Conservation (phyloP, 2,888 invertebrate species). For the Oxystoma pomonae region DNA sequence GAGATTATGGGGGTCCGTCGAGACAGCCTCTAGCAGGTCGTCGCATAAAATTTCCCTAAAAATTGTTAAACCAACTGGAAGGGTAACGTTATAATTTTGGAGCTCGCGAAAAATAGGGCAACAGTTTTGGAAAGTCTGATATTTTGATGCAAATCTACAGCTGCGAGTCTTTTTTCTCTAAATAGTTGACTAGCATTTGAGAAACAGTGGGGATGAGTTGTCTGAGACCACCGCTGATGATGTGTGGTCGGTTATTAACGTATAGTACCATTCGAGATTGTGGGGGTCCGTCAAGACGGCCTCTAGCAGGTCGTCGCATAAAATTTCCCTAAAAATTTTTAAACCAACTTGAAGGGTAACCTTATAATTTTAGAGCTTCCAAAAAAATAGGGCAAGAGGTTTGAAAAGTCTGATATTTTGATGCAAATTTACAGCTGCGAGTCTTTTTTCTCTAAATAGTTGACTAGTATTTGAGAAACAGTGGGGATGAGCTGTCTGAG, state of each 20-base stretch:
- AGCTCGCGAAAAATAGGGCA: neutral
- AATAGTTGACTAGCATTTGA: slow-evolving; percentile 67
- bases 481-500: too few species aligned
- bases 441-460: too few species aligned
- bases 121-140: too few species aligned
- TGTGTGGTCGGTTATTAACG: slow-evolving; percentile 67
- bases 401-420: too few species aligned
- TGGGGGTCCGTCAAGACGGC: slow-evolving; percentile 50
- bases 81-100: neutral
- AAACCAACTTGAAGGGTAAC: too few species aligned
- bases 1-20: slow-evolving; percentile 47
- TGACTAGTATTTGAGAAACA: too few species aligned
- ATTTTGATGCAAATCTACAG: too few species aligned
- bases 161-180: slow-evolving; percentile 56
- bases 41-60: slow-evolving; percentile 57
- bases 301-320: slow-evolving; percentile 64
- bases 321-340: slow-evolving; percentile 52
- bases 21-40: slow-evolving; percentile 59
- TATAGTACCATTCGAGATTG: slow-evolving; percentile 55
- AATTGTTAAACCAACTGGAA: slow-evolving; percentile 24
- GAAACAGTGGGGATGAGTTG: slow-evolving; percentile 65
- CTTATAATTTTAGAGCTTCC: too few species aligned
- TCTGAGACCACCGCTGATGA: slow-evolving; percentile 59
- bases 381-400: too few species aligned
- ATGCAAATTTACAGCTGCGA: too few species aligned